These are phyloP conservation scores for Lathamus discolor DNA, from an alignment of 2,113 vertebrate species.

Conservation along the genomic window DNA sequence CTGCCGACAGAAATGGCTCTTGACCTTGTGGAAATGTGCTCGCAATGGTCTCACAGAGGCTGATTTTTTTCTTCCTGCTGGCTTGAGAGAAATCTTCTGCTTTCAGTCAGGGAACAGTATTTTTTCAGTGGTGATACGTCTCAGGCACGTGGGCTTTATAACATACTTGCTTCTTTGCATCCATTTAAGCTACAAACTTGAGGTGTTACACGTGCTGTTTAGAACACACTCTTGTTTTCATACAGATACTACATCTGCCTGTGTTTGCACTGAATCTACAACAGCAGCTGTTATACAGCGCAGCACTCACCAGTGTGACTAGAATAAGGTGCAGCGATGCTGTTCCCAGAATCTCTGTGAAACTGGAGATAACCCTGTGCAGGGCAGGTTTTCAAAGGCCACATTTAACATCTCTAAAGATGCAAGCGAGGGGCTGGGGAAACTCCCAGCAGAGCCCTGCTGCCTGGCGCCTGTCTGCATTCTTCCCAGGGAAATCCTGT, in stretches of 20 bases:
- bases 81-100: not conserved
- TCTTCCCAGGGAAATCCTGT: slow-evolving; percentile 8
- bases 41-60: not conserved
- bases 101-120: not conserved
- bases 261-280: not conserved
- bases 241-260: not conserved
- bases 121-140: not conserved
- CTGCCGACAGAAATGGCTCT: not conserved
- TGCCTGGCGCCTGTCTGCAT: slow-evolving; percentile 65
- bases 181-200: not conserved
- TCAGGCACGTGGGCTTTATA: not conserved
- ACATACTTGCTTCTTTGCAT: not conserved
- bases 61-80: not conserved
- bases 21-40: slow-evolving; percentile 17
- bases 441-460: not conserved
- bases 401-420: slow-evolving; percentile 57
- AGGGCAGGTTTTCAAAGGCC: slow-evolving; percentile 15
- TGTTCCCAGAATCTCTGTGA: slow-evolving; percentile 9
- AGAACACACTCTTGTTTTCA: not conserved
- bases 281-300: rapidly evolving
- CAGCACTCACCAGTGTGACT: not conserved
- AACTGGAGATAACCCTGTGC: slow-evolving; percentile 21
- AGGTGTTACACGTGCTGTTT: not conserved
- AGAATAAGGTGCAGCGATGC: not conserved
- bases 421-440: not conserved